Evolutionary conservation across 1,140 invertebrate species (phyloP).

Genomic region (Anadara kagoshimensis): DNA sequence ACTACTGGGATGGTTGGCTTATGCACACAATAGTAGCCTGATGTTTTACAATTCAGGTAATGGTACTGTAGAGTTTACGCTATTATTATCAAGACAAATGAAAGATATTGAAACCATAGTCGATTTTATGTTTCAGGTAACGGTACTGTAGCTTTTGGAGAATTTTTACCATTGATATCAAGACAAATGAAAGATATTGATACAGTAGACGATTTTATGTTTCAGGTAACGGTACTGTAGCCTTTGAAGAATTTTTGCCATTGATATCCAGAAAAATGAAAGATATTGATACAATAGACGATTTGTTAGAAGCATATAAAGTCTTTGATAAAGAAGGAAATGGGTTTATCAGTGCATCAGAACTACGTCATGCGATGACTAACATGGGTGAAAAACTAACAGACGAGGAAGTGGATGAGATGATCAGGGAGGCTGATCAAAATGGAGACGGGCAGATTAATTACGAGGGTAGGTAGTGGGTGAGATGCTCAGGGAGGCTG

Average conservation of each 20-base stretch:
- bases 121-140: not conserved
- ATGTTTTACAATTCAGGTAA: not conserved
- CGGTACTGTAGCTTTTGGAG: not conserved
- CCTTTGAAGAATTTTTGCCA: not conserved
- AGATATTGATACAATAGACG: not conserved
- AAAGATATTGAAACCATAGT: not conserved
- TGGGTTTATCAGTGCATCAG: not conserved
- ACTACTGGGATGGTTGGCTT: too few species aligned
- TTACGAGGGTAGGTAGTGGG: too few species aligned
- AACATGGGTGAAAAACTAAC: not conserved
- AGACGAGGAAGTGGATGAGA: not conserved
- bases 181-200: not conserved
- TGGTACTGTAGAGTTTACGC: not conserved
- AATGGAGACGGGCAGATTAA: not conserved
- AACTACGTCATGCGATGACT: not conserved
- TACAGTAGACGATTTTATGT: not conserved
- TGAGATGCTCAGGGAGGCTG: too few species aligned
- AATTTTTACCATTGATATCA: not conserved
- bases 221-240: not conserved
- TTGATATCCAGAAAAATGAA: not conserved
- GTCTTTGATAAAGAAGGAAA: conserved; percentile 1
- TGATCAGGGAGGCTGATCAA: not conserved
- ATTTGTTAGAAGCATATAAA: not conserved
- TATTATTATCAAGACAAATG: not conserved
- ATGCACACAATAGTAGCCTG: too few species aligned